These are phyloP conservation scores for Mimumesa dahlbomi DNA, from an alignment of 2,888 invertebrate species.

Conservation along the genomic window DNA sequence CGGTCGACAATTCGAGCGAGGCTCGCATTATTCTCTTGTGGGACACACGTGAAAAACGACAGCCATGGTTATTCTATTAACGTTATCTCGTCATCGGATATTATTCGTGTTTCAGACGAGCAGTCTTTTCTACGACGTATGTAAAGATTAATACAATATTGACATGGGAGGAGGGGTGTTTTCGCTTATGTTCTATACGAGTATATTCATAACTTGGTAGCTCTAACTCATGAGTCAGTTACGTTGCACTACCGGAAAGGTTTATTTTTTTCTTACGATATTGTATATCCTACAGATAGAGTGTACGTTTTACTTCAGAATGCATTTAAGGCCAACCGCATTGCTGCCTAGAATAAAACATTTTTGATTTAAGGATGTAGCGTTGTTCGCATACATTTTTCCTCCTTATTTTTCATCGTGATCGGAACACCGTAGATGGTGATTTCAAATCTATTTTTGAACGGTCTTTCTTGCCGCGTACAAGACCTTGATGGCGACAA, in stretches of 20 bases:
- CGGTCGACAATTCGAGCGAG: constrained; percentile 22
- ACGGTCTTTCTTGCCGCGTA: not conserved
- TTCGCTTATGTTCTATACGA: not conserved
- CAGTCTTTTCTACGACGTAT: not conserved
- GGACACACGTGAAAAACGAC: too few relatives aligned
- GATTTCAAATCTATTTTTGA: constrained; percentile 7
- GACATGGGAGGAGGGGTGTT: not conserved
- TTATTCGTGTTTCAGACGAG: not conserved
- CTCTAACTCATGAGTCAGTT: too few relatives aligned
- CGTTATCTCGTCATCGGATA: constrained; percentile 21
- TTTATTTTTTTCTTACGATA: too few relatives aligned
- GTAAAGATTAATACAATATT: not conserved
- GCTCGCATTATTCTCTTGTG: constrained; percentile 8
- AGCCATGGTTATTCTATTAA: constrained; percentile 1
- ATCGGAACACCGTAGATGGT: constrained; percentile 1
- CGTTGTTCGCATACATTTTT: not conserved
- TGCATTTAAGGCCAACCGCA: too few relatives aligned
- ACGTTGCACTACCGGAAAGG: too few relatives aligned
- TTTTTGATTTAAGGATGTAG: too few relatives aligned
- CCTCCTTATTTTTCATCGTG: too few relatives aligned
- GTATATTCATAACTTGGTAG: too few relatives aligned
- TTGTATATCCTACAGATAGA: too few relatives aligned
- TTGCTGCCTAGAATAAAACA: too few relatives aligned
- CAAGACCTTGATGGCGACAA: constrained; percentile 21
- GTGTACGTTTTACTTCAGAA: not conserved